Base-by-base conservation (phyloP, 2,888 invertebrate genomes). In the Lysandra coridon region DNA sequence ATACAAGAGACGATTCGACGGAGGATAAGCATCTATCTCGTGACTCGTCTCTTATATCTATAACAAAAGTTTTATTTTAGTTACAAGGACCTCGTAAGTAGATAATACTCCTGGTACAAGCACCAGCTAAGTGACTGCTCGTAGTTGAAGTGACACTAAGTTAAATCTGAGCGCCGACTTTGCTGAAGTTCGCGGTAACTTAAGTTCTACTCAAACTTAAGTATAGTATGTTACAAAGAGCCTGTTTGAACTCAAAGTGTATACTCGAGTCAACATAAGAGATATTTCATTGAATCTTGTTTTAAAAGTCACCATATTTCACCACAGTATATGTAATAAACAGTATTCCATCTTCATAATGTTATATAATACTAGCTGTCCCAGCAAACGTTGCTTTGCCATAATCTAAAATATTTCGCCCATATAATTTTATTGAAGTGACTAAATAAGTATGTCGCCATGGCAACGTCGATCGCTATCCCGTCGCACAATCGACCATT, bases 21-120 rank as follows among this genome's bases (percentile, higher is more conserved):
- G 37, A 37, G 40, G 40, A 6, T 40, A 40, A 23, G 23, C 0
- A 23, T 23, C 23, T 23, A 23, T 23, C 23, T 23, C 23, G 23
- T 23, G 23, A 23, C 53, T 53, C 53, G 53, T 14, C 14, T 53
- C 14, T 53, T 53, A 14, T 57, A 57, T 57, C 57, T 17, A 57
- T 17, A 57, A 57, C 57, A 57, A 57, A 57, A 57, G 62, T 62
- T 62, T 62, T 62, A 62, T 62, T 62, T 62, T 62, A 62, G 62
- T 62, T 62, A 62, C 62, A 62, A 62, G 23, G 10, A 7, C 7
- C 62, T 62, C 62, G 7, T 62, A 62, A 62, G 64, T 64, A 30
- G 62, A 64, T 64, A 64, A 62, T 62, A 62, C 62, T 62, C 23
- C n/a, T 33, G 17, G 0, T 33, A 69, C 69, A 5, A 69, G 69